phyloP scores from a whole-genome alignment of 1,140 invertebrate genomes.

The Asobara japonica region DNA sequence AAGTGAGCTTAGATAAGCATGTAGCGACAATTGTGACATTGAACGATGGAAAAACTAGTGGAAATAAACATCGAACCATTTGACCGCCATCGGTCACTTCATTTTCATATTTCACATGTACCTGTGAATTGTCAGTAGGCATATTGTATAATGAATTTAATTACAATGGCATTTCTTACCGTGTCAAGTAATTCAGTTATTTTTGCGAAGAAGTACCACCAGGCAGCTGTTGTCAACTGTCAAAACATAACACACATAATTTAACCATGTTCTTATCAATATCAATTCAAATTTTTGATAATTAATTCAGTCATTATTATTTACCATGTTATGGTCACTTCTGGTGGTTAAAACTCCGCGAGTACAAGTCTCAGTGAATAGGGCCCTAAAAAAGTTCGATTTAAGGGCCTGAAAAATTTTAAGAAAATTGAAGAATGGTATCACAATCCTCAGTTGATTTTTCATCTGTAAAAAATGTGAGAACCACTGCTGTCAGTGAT shows the following conservation, averaged over 20 bases:
- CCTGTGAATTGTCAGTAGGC: not conserved
- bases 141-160: not conserved
- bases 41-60: not conserved
- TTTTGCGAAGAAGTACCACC: conserved; percentile 73
- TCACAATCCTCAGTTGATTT: too few relatives aligned
- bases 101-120: conserved; percentile 7
- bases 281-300: conserved; percentile 47
- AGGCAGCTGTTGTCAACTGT: conserved; percentile 57
- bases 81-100: not conserved
- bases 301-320: conserved; percentile 35
- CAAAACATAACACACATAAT: conserved; percentile 14
- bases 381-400: conserved; percentile 14
- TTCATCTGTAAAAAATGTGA: not conserved
- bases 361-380: conserved; percentile 36
- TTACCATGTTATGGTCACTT: conserved; percentile 44
- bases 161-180: conserved; percentile 45
- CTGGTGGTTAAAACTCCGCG: conserved; percentile 32
- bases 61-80: not conserved
- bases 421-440: not conserved
- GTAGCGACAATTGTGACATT: not conserved
- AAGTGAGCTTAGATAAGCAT: not conserved
- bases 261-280: too few relatives aligned
- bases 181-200: conserved; percentile 77
- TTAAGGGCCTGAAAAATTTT: conserved; percentile 43
- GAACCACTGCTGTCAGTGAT: too few relatives aligned